Percentiles rank a stretch among this genome's conserved stretches.
Evolutionary conservation across 2,888 invertebrate species (phyloP).

Genomic region (Erebia aethiops): DNA sequence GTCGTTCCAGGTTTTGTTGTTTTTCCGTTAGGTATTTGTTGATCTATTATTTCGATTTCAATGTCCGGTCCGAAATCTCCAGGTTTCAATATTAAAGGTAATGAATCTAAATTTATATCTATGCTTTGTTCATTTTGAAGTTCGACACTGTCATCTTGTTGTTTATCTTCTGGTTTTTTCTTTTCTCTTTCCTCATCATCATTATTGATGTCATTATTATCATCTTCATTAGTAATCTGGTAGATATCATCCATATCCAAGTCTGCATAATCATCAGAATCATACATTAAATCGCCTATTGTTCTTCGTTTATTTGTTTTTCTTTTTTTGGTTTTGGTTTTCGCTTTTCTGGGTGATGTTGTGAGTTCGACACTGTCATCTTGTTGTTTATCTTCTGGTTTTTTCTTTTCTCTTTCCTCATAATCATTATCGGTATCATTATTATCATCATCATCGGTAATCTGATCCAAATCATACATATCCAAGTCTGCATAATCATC

Average conservation of each 20-base stretch:
- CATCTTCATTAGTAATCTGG: not conserved
- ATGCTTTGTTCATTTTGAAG: not conserved
- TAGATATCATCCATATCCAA: not conserved
- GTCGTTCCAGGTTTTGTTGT: not conserved
- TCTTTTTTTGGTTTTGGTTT: not conserved
- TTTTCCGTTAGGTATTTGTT: not conserved
- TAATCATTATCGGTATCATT: not conserved
- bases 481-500: not conserved
- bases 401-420: not conserved
- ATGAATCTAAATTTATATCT: conserved; percentile 37
- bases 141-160: not conserved
- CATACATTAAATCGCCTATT: not conserved
- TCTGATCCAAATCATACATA: not conserved
- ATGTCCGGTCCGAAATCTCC: conserved; percentile 47
- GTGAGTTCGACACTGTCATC: not conserved
- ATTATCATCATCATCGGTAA: not conserved
- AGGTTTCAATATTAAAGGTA: conserved; percentile 44
- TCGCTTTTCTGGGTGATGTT: not conserved
- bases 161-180: not conserved
- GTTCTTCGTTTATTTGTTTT: not conserved
- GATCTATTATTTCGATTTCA: conserved; percentile 45
- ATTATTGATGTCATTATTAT: not conserved
- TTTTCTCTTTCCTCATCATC: not conserved
- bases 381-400: not conserved
- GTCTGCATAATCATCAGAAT: not conserved